These are phyloP conservation scores for Cotesia vestalis DNA, from an alignment of 1,140 invertebrate species.

Conservation along the genomic window DNA sequence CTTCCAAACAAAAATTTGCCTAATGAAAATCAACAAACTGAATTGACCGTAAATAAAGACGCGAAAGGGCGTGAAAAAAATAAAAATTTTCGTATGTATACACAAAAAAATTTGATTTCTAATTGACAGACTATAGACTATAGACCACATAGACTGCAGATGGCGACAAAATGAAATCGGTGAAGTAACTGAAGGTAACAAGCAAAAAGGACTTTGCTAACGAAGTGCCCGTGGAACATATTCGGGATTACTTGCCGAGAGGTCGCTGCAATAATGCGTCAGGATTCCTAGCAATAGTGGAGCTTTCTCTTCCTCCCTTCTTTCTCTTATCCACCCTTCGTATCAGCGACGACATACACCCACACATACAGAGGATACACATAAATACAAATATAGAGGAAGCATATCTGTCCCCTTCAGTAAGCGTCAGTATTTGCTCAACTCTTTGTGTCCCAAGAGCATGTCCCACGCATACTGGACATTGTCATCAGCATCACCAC, in stretches of 20 bases:
- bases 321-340: not conserved
- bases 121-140: not conserved
- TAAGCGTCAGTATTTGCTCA: constrained; percentile 62
- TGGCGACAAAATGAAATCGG: constrained; percentile 27
- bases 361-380: not conserved
- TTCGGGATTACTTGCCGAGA: constrained; percentile 42
- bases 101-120: not conserved
- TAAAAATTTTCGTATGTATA: too few species aligned
- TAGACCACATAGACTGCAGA: not conserved
- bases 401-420: constrained; percentile 39
- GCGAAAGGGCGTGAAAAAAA: constrained; percentile 14
- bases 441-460: constrained; percentile 59
- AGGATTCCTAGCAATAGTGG: not conserved
- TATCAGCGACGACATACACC: constrained; percentile 9
- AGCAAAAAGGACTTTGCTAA: constrained; percentile 60
- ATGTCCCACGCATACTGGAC: constrained; percentile 37
- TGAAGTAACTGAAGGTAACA: constrained; percentile 53
- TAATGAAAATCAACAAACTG: too few species aligned
- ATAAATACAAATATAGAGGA: too few species aligned
- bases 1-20: too few species aligned
- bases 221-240: constrained; percentile 57
- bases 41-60: not conserved
- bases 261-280: constrained; percentile 50
- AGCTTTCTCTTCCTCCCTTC: constrained; percentile 14
- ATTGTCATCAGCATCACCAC: constrained; percentile 30